Conservation (phyloP, 2,888 invertebrate genomes). For the Schrankia costaestrigalis region DNA sequence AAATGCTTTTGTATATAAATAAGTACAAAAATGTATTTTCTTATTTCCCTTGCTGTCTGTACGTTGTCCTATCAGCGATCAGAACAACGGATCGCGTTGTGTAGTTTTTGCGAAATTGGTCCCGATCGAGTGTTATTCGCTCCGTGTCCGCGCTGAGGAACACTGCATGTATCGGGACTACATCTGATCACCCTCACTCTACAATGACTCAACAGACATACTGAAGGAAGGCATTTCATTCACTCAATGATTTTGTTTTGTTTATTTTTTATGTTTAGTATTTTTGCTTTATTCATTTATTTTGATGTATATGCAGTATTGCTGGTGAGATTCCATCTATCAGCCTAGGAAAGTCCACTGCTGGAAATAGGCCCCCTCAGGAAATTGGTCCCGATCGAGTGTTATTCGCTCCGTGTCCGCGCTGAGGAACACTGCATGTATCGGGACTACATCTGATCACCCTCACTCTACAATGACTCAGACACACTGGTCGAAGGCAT, state of each 20-base stretch:
- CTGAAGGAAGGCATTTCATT: too few relatives aligned
- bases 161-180: constrained; percentile 38
- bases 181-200: constrained; percentile 36
- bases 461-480: constrained; percentile 25
- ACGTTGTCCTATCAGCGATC: constrained; percentile 69
- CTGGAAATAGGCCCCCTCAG: too few relatives aligned
- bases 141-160: constrained; percentile 56
- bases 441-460: constrained; percentile 40
- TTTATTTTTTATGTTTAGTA: too few relatives aligned
- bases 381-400: constrained; percentile 75
- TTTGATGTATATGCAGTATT: too few relatives aligned
- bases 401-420: constrained; percentile 54
- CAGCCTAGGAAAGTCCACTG: too few relatives aligned
- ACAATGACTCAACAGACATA: too few relatives aligned
- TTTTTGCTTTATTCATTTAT: too few relatives aligned
- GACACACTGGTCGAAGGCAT: too few relatives aligned
- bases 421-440: constrained; percentile 53
- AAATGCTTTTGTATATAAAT: too few relatives aligned
- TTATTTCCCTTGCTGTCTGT: constrained; percentile 43
- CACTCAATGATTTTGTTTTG: too few relatives aligned
- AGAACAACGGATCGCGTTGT: constrained; percentile 76
- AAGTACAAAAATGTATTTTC: not conserved
- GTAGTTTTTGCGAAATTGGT: constrained; percentile 80
- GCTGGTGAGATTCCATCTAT: too few relatives aligned
- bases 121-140: constrained; percentile 66